Evolutionary conservation across 1,140 invertebrate genomes (phyloP), one percentile per base, ranked within the genome.

Genomic region (Microvelia longipes): DNA sequence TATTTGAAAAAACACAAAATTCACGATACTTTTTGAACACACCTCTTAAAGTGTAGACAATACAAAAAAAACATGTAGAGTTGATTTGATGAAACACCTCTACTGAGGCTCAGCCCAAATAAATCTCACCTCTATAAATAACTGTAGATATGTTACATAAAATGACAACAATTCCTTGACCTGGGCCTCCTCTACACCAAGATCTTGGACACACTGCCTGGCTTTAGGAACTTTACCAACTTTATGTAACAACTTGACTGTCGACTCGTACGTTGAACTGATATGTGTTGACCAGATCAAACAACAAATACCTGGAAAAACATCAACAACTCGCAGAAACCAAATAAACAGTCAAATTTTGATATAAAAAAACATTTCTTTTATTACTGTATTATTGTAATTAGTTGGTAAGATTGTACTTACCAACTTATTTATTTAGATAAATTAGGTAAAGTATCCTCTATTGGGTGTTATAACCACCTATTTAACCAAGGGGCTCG

Each of bases 221-320:
- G 93, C 92, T 79, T 92, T 94, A 0, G 91, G 92, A 68, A 92
- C 79, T 80, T 90, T 92, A 14, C 92, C 92, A 14, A 90, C 86
- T 81, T 94, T 96, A 74, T 96, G 93, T 61, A 96, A 88, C 1
- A 96, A 80, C 75, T 89, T 87, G 26, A 87, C 87, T 26, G 85
- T 81, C 0, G 84, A 80, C 80, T 92, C 88, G 76, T 93, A 86
- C 28, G 85, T 81, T 76, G 88, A 87, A 75, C 87, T 87, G 27
- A 94, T 78, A 76, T 93, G 91, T 68, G 90, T 89, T 66, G 88
- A 89, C 94, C 94, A 98, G 71, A 95, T 82, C 75, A 97, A 84
- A 71, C 86, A 87, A 75, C 88, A 91, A 11, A 94, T 82, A 60
- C 86, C 86, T 88, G 63, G 30, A 73, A 73, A 5, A n/a, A n/a